Conservation (phyloP, 2,113 vertebrate species). For the Muntiacus muntjak region DNA sequence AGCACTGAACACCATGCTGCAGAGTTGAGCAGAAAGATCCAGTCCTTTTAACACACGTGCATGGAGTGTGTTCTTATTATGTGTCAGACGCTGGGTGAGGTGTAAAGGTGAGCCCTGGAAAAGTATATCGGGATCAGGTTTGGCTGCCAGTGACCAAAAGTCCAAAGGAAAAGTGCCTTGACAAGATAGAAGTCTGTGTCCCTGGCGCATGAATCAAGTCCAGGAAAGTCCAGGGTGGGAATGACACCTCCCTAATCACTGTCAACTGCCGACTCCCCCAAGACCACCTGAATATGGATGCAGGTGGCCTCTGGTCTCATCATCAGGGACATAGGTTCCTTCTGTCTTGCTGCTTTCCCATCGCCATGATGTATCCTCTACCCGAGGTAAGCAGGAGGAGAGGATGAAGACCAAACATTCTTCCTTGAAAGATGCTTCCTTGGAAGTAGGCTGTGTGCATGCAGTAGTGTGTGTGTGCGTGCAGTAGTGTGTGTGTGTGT, state of each 20-base stretch:
- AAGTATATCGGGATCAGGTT: accelerated
- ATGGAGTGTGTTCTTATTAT: not conserved
- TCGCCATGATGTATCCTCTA: accelerated
- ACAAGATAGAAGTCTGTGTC: not conserved
- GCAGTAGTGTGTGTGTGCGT: not conserved
- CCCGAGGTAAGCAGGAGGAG: not conserved
- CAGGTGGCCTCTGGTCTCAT: not conserved
- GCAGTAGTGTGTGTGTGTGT: not conserved
- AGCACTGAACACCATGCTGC: not conserved
- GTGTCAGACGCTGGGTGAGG: not conserved
- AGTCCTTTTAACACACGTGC: not conserved
- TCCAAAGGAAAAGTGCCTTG: not conserved
- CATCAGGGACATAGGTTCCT: no score
- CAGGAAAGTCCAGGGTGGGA: not conserved
- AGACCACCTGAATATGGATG: not conserved
- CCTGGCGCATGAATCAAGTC: not conserved
- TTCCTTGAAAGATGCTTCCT: not conserved
- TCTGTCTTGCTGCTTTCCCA: not conserved
- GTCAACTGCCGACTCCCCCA: not conserved
- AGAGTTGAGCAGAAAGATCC: not conserved
- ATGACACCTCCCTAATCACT: not conserved
- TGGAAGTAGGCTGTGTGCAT: not conserved
- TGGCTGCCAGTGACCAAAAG: not conserved
- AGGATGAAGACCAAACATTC: not conserved
- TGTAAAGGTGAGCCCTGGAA: accelerated